phyloP scores from a whole-genome alignment of 2,888 invertebrate genomes.

The Agrochola circellaris region DNA sequence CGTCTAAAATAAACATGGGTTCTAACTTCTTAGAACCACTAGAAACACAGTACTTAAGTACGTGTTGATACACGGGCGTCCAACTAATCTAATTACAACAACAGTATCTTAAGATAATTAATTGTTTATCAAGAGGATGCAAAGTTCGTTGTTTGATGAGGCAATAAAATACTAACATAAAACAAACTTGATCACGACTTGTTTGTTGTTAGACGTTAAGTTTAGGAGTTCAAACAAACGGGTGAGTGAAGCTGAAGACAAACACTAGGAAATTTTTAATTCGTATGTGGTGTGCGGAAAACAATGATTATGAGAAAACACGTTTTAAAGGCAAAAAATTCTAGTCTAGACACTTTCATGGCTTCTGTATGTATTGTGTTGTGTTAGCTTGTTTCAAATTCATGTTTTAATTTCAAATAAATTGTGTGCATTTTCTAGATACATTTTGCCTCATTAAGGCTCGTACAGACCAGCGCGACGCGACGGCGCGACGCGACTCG shows the following conservation, averaged over 20 bases:
- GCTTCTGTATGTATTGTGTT: too few species aligned
- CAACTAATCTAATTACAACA: conserved; percentile 58
- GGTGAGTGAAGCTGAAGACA: conserved; percentile 45
- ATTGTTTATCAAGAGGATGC: conserved; percentile 62
- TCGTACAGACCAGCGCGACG: too few species aligned
- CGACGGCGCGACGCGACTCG: too few species aligned
- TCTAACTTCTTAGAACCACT: not conserved
- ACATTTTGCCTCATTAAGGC: too few species aligned
- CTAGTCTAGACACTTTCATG: too few species aligned
- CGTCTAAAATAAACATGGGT: not conserved
- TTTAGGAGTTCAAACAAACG: conserved; percentile 58
- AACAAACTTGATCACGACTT: conserved; percentile 58
- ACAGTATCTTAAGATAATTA: conserved; percentile 57
- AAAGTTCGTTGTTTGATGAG: conserved; percentile 61
- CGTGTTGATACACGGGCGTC: conserved; percentile 19
- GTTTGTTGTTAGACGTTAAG: conserved; percentile 48
- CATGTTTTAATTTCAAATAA: too few species aligned
- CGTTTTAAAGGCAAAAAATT: too few species aligned
- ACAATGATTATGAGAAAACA: too few species aligned
- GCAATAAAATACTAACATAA: conserved; percentile 63
- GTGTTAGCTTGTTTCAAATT: too few species aligned
- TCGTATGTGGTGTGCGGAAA: not conserved
- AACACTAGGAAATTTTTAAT: conserved; percentile 10
- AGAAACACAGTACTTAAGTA: conserved; percentile 13
- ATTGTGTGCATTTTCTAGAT: too few species aligned